Evolutionary conservation across 2,797 vertebrate genomes (phyloP).

Genomic region (Enteromius anoplus): DNA sequence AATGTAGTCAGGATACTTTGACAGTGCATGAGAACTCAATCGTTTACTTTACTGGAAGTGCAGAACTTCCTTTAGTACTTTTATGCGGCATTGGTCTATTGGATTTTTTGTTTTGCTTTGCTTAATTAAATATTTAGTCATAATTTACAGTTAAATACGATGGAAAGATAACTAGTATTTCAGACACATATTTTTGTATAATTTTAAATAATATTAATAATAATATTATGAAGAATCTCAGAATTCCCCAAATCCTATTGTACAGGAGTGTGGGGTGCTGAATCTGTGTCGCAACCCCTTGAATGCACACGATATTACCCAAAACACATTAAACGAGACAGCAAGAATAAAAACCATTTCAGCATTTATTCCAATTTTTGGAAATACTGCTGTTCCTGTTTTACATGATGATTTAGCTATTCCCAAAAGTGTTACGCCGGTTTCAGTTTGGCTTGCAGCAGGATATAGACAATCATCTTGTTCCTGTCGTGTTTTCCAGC

Average conservation of each 20-base stretch:
- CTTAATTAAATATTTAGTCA: neutral
- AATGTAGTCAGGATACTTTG: neutral
- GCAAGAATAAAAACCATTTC: neutral
- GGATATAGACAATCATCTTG: too few species aligned
- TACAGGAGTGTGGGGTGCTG: neutral
- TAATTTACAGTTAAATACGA: neutral
- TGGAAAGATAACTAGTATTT: neutral
- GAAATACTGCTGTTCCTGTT: neutral
- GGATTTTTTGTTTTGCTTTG: too few species aligned
- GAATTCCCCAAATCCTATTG: neutral
- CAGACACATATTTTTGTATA: neutral
- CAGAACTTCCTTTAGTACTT: neutral
- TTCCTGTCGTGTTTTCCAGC: too few species aligned
- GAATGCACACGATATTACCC: neutral
- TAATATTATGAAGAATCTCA: neutral
- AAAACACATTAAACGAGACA: neutral
- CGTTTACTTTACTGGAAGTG: neutral
- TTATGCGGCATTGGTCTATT: neutral
- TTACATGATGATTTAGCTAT: neutral
- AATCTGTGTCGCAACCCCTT: neutral
- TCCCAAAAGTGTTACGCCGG: neutral
- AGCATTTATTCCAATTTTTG: neutral
- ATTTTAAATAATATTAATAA: too few species aligned
- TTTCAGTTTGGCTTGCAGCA: too few species aligned
- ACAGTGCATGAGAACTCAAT: neutral